These are phyloP conservation scores for Cloeon dipterum DNA, from an alignment of 2,888 invertebrate species.

Conservation along the genomic window DNA sequence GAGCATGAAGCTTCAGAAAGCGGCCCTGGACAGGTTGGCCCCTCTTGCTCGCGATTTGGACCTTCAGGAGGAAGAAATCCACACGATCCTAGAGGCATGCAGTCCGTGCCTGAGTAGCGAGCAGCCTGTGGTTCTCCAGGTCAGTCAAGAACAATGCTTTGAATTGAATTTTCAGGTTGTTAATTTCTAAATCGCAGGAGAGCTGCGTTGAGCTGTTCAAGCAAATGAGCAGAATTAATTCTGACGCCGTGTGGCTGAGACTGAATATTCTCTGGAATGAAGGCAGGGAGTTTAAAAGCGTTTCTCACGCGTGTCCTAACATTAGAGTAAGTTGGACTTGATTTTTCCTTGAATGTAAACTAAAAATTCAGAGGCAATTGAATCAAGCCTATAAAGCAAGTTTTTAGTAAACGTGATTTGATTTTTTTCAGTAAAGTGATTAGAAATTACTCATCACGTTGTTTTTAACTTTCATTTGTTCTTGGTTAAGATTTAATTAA, in stretches of 20 bases:
- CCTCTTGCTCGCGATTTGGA: constrained; percentile 22
- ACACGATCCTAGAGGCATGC: constrained; percentile 19
- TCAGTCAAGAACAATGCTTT: constrained; percentile 12
- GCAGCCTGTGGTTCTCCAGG: constrained; percentile 40
- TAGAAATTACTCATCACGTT: no score
- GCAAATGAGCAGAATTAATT: constrained; percentile 1
- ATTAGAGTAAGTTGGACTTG: not conserved
- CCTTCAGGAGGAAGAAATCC: constrained; percentile 17
- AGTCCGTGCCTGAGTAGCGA: constrained; percentile 29
- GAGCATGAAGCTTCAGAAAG: constrained; percentile 28
- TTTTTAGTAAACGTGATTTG: no score
- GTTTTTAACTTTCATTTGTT: no score
- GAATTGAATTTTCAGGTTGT: not conserved
- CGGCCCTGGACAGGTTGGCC: constrained; percentile 24
- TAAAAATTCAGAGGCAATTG: no score
- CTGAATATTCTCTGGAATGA: not conserved
- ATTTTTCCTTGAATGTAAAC: no score
- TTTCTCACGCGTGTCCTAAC: not conserved
- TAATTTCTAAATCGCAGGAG: constrained; percentile 3
- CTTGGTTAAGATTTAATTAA: no score
- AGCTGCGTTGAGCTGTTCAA: constrained; percentile 6
- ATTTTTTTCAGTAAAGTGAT: no score
- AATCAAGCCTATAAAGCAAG: no score
- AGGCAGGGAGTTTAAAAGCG: not conserved
- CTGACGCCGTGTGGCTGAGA: constrained; percentile 6